Evolutionary conservation across 2,797 vertebrate genomes (phyloP).

Genomic region (Syncerus caffer): DNA sequence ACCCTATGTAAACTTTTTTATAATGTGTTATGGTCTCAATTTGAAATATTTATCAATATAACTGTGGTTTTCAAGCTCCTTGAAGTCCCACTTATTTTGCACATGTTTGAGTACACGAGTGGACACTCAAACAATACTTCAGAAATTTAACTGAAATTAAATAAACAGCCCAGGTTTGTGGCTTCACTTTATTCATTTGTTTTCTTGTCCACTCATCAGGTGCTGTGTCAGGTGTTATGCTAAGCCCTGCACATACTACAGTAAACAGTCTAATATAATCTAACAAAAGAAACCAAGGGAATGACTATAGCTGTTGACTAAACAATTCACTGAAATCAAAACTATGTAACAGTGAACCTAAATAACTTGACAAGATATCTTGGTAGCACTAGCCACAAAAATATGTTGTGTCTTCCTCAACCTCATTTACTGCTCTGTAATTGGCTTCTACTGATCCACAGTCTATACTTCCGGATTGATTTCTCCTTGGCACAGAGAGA

Average conservation of each 20-base stretch:
- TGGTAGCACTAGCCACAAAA: not conserved
- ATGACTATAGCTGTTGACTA: not conserved
- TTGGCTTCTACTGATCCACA: not conserved
- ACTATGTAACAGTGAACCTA: not conserved
- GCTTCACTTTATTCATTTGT: not conserved
- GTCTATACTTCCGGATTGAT: not conserved
- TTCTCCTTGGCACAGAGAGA: not conserved
- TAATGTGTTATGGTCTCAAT: not conserved
- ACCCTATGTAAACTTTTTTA: not conserved
- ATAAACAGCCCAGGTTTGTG: not conserved
- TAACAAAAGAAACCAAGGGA: not conserved
- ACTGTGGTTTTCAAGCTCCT: not conserved
- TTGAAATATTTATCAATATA: not conserved
- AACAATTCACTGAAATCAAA: not conserved
- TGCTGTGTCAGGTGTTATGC: not conserved
- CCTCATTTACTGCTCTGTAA: not conserved
- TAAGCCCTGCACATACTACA: not conserved
- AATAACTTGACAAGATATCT: not conserved
- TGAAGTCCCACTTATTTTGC: not conserved
- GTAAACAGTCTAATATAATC: not conserved
- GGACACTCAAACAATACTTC: not conserved
- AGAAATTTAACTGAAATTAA: not conserved
- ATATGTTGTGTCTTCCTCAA: not conserved
- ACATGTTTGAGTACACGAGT: not conserved
- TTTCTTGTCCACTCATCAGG: not conserved